Percentiles rank a stretch among this genome's conserved stretches.
Evolutionary conservation across 2,113 vertebrate genomes (phyloP).

Genomic region (Parotia lawesii): DNA sequence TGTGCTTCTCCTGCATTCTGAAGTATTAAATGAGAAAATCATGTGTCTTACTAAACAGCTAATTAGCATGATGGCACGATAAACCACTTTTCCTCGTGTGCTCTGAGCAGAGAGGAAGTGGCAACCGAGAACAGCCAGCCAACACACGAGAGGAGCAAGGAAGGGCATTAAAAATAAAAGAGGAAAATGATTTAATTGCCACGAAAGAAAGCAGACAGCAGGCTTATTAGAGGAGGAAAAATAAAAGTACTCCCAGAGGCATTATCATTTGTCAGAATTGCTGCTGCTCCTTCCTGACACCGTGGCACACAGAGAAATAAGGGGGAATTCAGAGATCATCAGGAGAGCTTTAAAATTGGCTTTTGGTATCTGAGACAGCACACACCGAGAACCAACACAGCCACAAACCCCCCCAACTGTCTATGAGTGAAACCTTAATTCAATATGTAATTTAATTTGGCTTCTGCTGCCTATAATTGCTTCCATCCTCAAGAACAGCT

Average conservation of each 20-base stretch:
- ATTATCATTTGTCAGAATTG: neutral
- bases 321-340: neutral
- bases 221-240: neutral
- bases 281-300: neutral
- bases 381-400: neutral
- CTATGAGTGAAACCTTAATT: neutral
- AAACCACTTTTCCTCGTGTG: neutral
- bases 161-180: neutral
- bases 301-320: neutral
- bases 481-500: neutral
- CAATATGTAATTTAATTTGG: constrained; percentile 6
- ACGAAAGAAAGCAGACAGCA: neutral
- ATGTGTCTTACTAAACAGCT: neutral
- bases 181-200: neutral
- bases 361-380: neutral
- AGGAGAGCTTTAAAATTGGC: neutral
- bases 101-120: neutral
- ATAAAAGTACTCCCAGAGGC: neutral
- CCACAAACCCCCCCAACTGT: neutral
- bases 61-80: neutral
- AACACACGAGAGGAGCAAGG: neutral
- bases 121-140: neutral
- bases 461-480: neutral
- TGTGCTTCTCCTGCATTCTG: neutral
- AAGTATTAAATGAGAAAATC: neutral